These are phyloP conservation scores for Harpagus bidentatus DNA, from an alignment of 2,113 vertebrate species.

Conservation along the genomic window DNA sequence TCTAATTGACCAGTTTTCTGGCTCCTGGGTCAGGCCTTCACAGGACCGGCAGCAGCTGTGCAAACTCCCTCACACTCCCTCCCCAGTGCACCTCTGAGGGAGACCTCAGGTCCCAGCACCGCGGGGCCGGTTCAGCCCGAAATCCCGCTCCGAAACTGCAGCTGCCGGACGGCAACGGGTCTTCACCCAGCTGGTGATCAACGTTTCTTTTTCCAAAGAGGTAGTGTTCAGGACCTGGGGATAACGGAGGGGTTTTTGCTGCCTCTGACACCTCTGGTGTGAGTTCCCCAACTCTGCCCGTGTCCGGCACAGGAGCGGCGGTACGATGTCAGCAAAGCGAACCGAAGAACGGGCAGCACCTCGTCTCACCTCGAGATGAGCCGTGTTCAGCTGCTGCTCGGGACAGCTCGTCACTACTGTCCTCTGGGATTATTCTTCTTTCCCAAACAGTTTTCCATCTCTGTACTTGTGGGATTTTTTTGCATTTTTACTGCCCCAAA, in stretches of 20 bases:
- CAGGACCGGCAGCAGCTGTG: constrained; percentile 43
- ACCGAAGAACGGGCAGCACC: neutral
- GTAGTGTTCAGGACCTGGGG: neutral
- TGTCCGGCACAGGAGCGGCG: accelerated
- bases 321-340: accelerated
- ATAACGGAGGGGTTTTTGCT: neutral
- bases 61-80: constrained; percentile 7
- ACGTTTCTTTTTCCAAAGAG: neutral
- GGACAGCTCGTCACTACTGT: neutral
- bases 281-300: neutral
- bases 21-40: neutral
- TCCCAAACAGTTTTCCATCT: neutral
- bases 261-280: neutral
- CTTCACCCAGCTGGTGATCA: accelerated
- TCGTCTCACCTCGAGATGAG: neutral
- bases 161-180: neutral
- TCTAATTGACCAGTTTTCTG: constrained; percentile 44
- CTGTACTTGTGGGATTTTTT: accelerated
- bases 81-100: neutral
- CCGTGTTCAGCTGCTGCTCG: accelerated
- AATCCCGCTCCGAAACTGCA: neutral
- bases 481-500: neutral
- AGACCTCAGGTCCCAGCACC: neutral
- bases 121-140: neutral
- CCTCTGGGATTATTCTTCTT: neutral